Base-by-base conservation (phyloP, 2,888 invertebrate species). In the Polyommatus iphigenia region DNA sequence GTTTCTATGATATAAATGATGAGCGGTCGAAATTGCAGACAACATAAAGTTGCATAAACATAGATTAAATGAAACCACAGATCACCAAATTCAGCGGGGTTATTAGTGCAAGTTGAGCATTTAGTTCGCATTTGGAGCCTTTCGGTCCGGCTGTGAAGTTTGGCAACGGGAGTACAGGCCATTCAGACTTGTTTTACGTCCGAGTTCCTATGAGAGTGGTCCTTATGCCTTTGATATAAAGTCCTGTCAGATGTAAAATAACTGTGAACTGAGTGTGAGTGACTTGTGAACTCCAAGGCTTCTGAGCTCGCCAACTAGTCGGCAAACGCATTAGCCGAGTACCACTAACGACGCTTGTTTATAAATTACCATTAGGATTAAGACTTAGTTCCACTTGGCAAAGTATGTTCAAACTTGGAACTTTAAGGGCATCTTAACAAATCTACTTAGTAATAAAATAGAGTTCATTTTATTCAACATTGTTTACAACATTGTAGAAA, bases 291-390 rank as follows among this genome's bases (percentile, higher is more conserved):
- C 29, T 67, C 18, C 62, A 24, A 24, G 29, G 67, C 67, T 62
- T 20, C 20, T 20, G 59, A 62, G 67, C 29, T 32, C 67, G 29
- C 29, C 29, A 67, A 67, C 67, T 67, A 29, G 67, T 32, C 67
- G 29, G 67, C 32, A 67, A 67, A 67, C 67, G 67, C 67, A 67
- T 67, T 67, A 67, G 67, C 67, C 67, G 67, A 32, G 67, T 67
- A 67, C 67, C 67, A 67, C 67, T 32, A 67, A 67, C 29, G 67
- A 67, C 67, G 67, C 67, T 67, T 32, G 67, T 32, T 67, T 67
- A 67, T 67, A 32, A 67, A 67, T 67, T 67, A 67, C 67, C 67
- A 67, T 67, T 67, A 67, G 67, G 67, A 67, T 67, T 67, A 67
- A 67, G 67, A 67, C 67, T 67, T 67, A 67, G 29, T 67, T 67